Conservation (phyloP, 2,113 vertebrate species). For the Microtus ochrogaster region DNA sequence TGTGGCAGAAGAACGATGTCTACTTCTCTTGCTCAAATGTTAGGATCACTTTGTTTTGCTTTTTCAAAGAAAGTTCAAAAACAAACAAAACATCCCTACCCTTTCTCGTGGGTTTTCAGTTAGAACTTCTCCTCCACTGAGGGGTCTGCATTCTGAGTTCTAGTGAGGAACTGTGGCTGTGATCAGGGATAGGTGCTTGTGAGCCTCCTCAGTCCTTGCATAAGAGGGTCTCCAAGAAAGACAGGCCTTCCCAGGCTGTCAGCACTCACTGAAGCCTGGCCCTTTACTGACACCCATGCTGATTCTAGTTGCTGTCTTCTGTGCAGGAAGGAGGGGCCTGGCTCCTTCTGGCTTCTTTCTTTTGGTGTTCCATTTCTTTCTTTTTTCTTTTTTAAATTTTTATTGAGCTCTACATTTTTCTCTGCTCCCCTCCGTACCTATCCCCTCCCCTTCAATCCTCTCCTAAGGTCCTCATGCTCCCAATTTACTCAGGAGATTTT, state of each 20-base stretch:
- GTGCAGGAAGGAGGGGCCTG: background rate
- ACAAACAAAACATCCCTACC: background rate
- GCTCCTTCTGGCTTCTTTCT: slow-evolving; percentile 50
- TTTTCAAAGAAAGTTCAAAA: slow-evolving; percentile 4
- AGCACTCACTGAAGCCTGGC: background rate
- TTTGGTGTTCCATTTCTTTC: background rate
- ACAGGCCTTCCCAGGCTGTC: background rate
- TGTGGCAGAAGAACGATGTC: slow-evolving; percentile 44
- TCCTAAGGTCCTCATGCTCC: too few relatives aligned
- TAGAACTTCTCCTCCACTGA: background rate
- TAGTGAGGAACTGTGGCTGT: background rate
- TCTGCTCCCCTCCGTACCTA: too few relatives aligned
- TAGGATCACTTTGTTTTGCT: slow-evolving; percentile 42
- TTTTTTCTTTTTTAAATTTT: too few relatives aligned
- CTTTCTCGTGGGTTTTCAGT: background rate
- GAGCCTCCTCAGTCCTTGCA: background rate
- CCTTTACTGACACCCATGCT: background rate
- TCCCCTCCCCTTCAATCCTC: too few relatives aligned
- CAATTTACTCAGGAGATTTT: too few relatives aligned
- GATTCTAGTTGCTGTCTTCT: background rate
- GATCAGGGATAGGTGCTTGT: background rate
- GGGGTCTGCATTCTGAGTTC: background rate
- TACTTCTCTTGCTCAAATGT: background rate
- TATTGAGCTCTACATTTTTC: too few relatives aligned
- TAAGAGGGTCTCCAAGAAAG: background rate